A percentile compares a stretch with the other conserved stretches of the same genome.
These are phyloP conservation scores for Uria lomvia DNA, from an alignment of 2,113 vertebrate genomes.

Conservation along the genomic window DNA sequence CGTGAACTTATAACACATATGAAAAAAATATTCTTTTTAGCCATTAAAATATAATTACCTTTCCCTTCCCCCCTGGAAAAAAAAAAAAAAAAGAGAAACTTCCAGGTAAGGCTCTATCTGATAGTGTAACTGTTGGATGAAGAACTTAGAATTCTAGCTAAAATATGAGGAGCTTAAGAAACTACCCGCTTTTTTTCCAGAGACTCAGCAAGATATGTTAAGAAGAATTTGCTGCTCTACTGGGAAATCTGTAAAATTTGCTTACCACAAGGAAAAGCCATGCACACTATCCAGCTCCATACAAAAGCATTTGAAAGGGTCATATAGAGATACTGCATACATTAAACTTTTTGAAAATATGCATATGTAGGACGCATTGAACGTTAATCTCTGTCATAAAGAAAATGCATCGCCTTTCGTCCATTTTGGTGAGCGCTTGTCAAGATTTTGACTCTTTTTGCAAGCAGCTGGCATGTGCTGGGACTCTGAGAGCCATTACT, in stretches of 20 bases:
- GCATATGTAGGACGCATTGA: rapidly evolving
- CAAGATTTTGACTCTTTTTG: not conserved
- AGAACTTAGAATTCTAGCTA: not conserved
- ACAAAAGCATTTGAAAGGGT: not conserved
- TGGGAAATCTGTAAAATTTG: not conserved
- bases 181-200: not conserved
- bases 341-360: not conserved
- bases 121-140: not conserved
- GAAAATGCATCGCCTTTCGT: not conserved
- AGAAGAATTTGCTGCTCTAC: conserved; percentile 6
- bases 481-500: not conserved
- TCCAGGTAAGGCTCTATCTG: not conserved
- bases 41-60: conserved; percentile 34
- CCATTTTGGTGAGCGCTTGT: not conserved
- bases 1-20: not conserved
- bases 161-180: not conserved
- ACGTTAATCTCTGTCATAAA: not conserved
- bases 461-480: not conserved
- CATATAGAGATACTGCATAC: not conserved
- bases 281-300: not conserved
- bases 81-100: not conserved
- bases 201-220: not conserved
- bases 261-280: not conserved
- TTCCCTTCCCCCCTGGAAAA: not conserved
- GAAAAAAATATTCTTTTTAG: not conserved